A percentile compares a stretch with the other conserved stretches of the same genome.
These are phyloP conservation scores for Hydractinia echinata DNA, from an alignment of 30 jellyfish, hydroid and myxozoan species.

Conservation along the genomic window DNA sequence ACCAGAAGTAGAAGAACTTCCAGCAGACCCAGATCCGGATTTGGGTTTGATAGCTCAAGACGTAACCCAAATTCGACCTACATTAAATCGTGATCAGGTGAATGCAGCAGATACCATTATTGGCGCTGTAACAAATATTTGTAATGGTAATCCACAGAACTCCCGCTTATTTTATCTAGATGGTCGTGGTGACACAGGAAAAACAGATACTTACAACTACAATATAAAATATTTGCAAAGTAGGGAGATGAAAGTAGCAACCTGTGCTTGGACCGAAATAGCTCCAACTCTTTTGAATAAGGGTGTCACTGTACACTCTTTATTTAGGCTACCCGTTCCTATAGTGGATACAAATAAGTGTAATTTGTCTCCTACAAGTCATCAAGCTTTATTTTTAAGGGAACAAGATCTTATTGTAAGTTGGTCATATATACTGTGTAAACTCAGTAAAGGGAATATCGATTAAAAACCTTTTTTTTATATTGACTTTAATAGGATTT, in stretches of 20 bases:
- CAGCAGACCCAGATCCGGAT: too few species aligned
- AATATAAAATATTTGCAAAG: conserved; percentile 21
- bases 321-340: conserved; percentile 38
- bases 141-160: neutral
- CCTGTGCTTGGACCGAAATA: conserved; percentile 56
- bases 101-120: conserved; percentile 30
- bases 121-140: conserved; percentile 3
- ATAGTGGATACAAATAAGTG: conserved; percentile 20
- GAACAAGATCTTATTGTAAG: conserved; percentile 12
- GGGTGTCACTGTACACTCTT: conserved; percentile 52
- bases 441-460: too few species aligned
- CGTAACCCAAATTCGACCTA: conserved; percentile 23
- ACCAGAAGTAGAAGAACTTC: neutral
- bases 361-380: neutral
- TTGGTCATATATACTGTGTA: too few species aligned
- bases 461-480: too few species aligned
- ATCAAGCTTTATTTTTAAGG: conserved; percentile 29
- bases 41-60: neutral
- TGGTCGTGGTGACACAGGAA: conserved; percentile 86
- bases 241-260: conserved; percentile 42
- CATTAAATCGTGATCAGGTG: conserved; percentile 25
- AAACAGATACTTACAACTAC: conserved; percentile 34
- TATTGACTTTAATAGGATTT: conserved; percentile 45
- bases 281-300: conserved; percentile 65
- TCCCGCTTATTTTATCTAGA: conserved; percentile 37